Percentiles rank a stretch among this genome's conserved stretches.
phyloP scores from a whole-genome alignment of 2,888 invertebrate species.

The Rotaria macrura region DNA sequence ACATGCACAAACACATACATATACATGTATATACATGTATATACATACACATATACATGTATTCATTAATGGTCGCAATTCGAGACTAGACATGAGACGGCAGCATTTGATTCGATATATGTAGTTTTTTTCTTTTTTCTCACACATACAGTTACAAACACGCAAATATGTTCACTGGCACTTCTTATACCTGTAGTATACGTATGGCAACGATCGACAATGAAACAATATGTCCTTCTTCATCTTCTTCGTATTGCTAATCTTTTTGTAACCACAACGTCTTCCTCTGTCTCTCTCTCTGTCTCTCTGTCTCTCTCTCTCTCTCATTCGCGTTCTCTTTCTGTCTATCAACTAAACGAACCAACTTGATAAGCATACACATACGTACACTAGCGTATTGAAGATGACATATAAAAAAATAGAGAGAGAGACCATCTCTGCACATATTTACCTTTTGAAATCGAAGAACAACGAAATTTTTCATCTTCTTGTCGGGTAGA shows the following conservation, averaged over 20 bases:
- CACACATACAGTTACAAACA: not conserved
- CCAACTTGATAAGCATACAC: not conserved
- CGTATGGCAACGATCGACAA: not conserved
- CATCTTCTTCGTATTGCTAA: not conserved
- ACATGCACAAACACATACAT: not conserved
- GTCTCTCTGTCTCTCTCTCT: not conserved
- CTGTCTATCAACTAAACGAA: conserved; percentile 1
- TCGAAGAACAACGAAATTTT: not conserved
- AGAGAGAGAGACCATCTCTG: conserved; percentile 7
- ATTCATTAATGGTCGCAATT: not conserved
- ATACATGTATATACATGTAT: not conserved
- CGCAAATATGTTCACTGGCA: not conserved
- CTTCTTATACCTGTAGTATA: not conserved
- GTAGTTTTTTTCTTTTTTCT: not conserved
- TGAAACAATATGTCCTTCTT: conserved; percentile 9
- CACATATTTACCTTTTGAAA: conserved; percentile 7
- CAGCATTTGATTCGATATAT: not conserved
- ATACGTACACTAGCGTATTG: not conserved
- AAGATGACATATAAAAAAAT: conserved; percentile 4
- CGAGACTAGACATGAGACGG: conserved; percentile 3
- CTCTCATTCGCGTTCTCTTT: not conserved
- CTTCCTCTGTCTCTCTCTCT: not conserved
- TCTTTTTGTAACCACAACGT: conserved; percentile 8
- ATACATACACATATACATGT: not conserved
- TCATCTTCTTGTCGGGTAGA: not conserved